Evolutionary conservation across 1,140 invertebrate species (phyloP).

Genomic region (Brachionus manjavacas): DNA sequence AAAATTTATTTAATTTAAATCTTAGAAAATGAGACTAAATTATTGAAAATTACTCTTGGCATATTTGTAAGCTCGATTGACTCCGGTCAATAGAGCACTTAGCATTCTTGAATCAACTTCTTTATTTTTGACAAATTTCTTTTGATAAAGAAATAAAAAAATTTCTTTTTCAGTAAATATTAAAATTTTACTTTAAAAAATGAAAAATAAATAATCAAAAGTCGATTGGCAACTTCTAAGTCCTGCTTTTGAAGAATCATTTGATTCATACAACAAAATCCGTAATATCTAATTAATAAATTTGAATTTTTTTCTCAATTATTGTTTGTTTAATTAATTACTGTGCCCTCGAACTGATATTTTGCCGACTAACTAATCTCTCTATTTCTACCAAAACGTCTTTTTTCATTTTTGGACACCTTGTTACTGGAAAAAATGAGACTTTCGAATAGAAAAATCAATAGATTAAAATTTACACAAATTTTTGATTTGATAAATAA

Average conservation of each 20-base stretch:
- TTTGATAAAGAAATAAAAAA: too few species aligned
- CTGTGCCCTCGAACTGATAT: conserved; percentile 72
- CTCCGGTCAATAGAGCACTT: conserved; percentile 78
- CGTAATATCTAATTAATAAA: conserved; percentile 67
- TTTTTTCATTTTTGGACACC: conserved; percentile 84
- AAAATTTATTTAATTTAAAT: conserved; percentile 7
- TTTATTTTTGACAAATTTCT: conserved; percentile 62
- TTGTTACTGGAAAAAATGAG: conserved; percentile 56
- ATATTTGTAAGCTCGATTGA: conserved; percentile 79
- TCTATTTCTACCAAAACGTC: conserved; percentile 82
- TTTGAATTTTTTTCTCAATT: not conserved
- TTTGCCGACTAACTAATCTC: conserved; percentile 77
- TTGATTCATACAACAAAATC: conserved; percentile 82
- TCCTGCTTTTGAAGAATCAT: conserved; percentile 67
- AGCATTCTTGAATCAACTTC: conserved; percentile 86
- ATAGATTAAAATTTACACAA: conserved; percentile 60
- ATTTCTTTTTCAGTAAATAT: too few species aligned
- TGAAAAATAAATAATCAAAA: conserved; percentile 86
- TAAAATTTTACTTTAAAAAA: conserved; percentile 79
- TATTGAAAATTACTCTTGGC: conserved; percentile 59
- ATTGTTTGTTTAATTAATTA: not conserved
- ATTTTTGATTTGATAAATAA: conserved; percentile 76
- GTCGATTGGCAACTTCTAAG: conserved; percentile 68
- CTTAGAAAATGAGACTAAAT: not conserved
- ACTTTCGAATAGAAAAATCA: not conserved